Evolutionary conservation across 2,113 vertebrate species (phyloP).

Genomic region (Oceanodroma tethys): DNA sequence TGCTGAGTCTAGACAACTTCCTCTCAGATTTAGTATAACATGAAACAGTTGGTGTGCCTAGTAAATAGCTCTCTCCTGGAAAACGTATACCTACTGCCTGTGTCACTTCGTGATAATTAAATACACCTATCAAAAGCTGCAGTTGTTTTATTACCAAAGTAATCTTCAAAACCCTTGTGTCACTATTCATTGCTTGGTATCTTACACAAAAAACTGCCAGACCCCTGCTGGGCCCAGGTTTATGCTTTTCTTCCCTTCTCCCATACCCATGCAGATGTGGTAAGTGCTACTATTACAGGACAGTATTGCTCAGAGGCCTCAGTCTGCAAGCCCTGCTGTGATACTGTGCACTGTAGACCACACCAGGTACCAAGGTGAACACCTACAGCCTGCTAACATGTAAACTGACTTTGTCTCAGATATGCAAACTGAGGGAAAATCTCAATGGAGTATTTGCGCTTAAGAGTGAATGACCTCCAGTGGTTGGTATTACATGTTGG

Average conservation of each 20-base stretch:
- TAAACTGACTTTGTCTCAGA: background rate
- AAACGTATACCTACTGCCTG: background rate
- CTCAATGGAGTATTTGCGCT: background rate
- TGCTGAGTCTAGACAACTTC: background rate
- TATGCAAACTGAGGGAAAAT: background rate
- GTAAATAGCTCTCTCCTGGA: background rate
- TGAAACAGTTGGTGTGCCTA: background rate
- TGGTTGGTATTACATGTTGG: background rate
- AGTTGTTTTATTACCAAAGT: background rate
- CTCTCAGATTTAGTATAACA: background rate
- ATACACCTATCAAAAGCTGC: background rate
- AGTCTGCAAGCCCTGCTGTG: background rate
- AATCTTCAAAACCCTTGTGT: background rate
- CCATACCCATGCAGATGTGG: background rate
- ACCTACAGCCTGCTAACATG: background rate
- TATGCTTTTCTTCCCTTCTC: background rate
- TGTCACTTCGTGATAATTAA: background rate
- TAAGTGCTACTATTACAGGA: background rate
- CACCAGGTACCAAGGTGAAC: background rate
- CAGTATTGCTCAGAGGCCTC: background rate
- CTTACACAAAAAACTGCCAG: background rate
- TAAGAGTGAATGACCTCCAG: background rate
- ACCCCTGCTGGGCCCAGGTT: background rate
- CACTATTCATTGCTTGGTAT: background rate
- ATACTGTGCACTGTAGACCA: background rate